Conservation (phyloP, 1,140 invertebrate species). For the Venturia canescens region DNA sequence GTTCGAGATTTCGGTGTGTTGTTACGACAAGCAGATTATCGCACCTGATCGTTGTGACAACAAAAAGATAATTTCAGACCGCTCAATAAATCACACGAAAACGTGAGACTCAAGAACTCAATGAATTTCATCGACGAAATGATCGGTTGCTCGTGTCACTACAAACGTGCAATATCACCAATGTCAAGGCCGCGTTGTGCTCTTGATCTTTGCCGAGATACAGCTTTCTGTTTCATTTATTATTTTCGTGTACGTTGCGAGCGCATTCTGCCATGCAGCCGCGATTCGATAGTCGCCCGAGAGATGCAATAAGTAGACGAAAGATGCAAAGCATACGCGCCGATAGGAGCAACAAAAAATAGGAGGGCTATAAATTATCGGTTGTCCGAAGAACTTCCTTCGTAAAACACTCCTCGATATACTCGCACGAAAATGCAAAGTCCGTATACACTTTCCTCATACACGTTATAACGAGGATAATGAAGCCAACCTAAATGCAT, state of each 20-base stretch:
- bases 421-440: neutral
- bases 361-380: slow-evolving; percentile 31
- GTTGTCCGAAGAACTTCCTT: slow-evolving; percentile 36
- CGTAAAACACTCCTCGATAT: neutral
- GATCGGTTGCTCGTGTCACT: neutral
- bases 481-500: slow-evolving; percentile 56
- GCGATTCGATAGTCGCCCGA: neutral
- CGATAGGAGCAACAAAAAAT: neutral
- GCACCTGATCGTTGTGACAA: too few relatives aligned
- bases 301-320: neutral
- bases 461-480: slow-evolving; percentile 55
- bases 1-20: too few relatives aligned
- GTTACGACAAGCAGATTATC: too few relatives aligned
- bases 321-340: neutral
- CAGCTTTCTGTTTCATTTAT: neutral
- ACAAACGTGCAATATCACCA: slow-evolving; percentile 25
- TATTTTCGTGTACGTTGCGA: neutral
- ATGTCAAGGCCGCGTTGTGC: slow-evolving; percentile 53
- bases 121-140: neutral
- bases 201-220: slow-evolving; percentile 51
- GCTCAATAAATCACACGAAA: too few relatives aligned
- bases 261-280: neutral
- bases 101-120: too few relatives aligned
- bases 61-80: too few relatives aligned
- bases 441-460: neutral